phyloP scores from a whole-genome alignment of 2,113 vertebrate species.

The Daubentonia madagascariensis region DNA sequence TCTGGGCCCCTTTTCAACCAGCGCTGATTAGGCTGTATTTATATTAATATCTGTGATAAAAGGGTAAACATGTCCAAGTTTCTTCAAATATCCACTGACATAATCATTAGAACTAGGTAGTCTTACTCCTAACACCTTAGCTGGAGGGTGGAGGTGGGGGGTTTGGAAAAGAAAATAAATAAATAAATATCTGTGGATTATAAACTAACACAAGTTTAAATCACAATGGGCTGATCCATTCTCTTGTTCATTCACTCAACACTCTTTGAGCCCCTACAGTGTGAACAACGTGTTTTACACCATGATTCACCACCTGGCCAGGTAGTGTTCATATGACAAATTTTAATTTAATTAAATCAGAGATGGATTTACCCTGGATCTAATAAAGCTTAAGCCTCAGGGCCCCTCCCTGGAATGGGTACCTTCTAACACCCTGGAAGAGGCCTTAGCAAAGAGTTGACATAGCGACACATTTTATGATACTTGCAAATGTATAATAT shows the following conservation, averaged over 20 bases:
- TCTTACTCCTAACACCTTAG: not conserved
- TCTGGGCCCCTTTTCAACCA: not conserved
- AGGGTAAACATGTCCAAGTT: not conserved
- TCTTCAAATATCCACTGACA: not conserved
- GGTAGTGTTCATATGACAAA: not conserved
- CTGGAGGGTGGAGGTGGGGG: not conserved
- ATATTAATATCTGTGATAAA: slow-evolving; percentile 29
- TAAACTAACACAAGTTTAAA: not conserved
- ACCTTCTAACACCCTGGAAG: not conserved
- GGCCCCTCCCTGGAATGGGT: not conserved
- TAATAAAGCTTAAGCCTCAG: not conserved
- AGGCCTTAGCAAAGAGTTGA: not conserved
- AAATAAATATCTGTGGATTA: not conserved
- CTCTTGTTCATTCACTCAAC: not conserved
- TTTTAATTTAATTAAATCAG: slow-evolving; percentile 38
- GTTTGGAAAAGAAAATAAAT: not conserved
- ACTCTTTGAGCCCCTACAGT: not conserved
- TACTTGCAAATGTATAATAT: not conserved
- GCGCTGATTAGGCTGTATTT: not conserved
- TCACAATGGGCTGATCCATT: not conserved
- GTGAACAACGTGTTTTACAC: not conserved
- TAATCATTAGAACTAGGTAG: not conserved
- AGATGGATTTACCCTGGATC: not conserved
- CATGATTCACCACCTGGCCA: not conserved
- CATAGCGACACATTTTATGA: not conserved